Evolutionary conservation across 2,888 invertebrate genomes (phyloP), one percentile per base, ranked within the genome.

Genomic region (Cryptocephalus moraei): DNA sequence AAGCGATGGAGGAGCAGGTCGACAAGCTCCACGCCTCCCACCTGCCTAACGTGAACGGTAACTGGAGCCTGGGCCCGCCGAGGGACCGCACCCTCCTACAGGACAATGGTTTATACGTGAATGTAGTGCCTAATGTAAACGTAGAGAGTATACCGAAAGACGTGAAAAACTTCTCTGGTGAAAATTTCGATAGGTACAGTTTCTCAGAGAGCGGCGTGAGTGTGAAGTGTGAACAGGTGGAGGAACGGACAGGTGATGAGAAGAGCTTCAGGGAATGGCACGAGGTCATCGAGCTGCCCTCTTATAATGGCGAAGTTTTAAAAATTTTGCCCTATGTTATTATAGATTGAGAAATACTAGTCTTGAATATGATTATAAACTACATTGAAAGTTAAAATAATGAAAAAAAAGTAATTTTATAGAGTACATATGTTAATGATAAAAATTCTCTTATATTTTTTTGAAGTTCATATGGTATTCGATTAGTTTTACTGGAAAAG

Each of bases 291-390:
- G 81, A 84, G 59, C 75, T 79, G 64, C 76, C 78, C 64, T 82
- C 88, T 52, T 80, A 79, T 62, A 81, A 87, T 65, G 86, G 84
- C 65, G 85, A 88, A 69, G 75, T 80, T 66, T 81, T 95, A 69
- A 81, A 89, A 72, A 90, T 95, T 77, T 80, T 95, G 81, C 95
- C 95, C 75, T 96, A 96, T 76, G 92, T 93, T 75, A 86, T 93
- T 72, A 87, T 93, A 75, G 93, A 94, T 83, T 93, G 77, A 79
- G 77, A 79, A 57, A 49, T 53, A 48, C 55, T 55, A 55, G 55
- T 55, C 55, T 50, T 52, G 34, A 45, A 50, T 48, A 49, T 46
- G 47, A 50, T 44, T 32, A 32, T 41, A 40, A 42, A 14, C 43
- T 12, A 36, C 44, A 40, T n/a, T 32, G 13, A 41, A 32, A 42